These are phyloP conservation scores for Acanthosepion esculentum DNA, from an alignment of 2,888 invertebrate species.

Conservation along the genomic window DNA sequence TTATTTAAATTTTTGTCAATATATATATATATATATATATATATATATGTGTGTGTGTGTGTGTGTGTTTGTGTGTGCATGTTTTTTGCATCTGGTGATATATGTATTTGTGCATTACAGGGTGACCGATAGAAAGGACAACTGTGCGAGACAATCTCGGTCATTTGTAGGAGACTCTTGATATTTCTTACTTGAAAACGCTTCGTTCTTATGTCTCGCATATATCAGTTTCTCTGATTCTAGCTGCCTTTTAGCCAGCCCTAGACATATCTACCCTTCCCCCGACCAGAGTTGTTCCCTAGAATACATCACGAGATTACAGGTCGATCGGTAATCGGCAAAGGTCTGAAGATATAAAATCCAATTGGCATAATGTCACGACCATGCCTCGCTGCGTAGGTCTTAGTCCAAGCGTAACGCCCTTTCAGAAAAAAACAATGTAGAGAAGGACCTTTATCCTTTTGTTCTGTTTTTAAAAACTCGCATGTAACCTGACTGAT, in stretches of 20 bases:
- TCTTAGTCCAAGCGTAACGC: neutral
- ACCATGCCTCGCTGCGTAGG: neutral
- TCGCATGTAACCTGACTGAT: neutral
- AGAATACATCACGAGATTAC: neutral
- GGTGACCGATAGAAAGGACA: neutral
- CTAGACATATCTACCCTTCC: neutral
- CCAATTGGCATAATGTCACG: neutral
- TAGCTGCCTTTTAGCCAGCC: neutral
- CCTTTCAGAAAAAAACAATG: neutral
- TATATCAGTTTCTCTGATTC: neutral
- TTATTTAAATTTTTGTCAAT: no score
- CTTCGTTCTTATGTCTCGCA: neutral
- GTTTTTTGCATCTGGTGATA: no score
- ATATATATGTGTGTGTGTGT: no score
- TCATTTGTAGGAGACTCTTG: neutral
- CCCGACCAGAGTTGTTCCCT: neutral
- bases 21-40: no score
- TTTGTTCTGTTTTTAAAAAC: neutral
- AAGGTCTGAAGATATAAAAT: neutral
- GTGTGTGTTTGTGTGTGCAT: no score
- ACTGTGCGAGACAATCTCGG: neutral
- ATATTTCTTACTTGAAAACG: neutral
- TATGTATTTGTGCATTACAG: neutral
- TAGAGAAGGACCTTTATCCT: neutral
- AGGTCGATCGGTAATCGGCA: neutral